Percentiles rank a stretch among this genome's conserved stretches.
These are phyloP conservation scores for Diogma glabrata DNA, from an alignment of 2,888 invertebrate genomes.

Conservation along the genomic window DNA sequence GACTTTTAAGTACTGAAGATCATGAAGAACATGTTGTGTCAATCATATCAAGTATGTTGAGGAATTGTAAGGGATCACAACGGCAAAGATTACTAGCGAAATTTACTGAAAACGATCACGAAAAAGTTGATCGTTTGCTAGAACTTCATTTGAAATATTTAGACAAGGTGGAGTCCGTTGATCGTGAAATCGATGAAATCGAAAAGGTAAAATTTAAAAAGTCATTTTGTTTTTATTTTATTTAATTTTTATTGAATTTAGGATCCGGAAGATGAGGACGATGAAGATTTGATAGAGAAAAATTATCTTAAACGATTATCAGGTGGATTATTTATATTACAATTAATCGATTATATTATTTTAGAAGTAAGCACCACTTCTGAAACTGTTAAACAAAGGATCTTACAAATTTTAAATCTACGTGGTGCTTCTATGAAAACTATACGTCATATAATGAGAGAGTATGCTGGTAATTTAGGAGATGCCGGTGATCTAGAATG, in stretches of 20 bases:
- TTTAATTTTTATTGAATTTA: constrained; percentile 16
- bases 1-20: constrained; percentile 71
- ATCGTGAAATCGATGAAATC: constrained; percentile 57
- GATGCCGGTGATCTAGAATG: constrained; percentile 77
- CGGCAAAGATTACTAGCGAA: constrained; percentile 84
- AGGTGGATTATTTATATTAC: constrained; percentile 91
- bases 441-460: constrained; percentile 87
- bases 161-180: constrained; percentile 79
- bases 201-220: constrained; percentile 27
- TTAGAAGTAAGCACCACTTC: constrained; percentile 62
- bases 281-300: constrained; percentile 70
- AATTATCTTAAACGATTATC: constrained; percentile 82
- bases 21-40: constrained; percentile 93
- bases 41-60: constrained; percentile 84
- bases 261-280: constrained; percentile 37
- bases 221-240: constrained; percentile 11
- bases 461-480: constrained; percentile 91
- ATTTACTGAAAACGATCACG: constrained; percentile 95
- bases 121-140: constrained; percentile 91
- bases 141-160: constrained; percentile 96
- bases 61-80: constrained; percentile 85
- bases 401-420: constrained; percentile 77
- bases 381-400: constrained; percentile 66
- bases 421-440: constrained; percentile 86
- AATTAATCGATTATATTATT: constrained; percentile 83